Evolutionary conservation across 1,140 invertebrate species (phyloP).

Genomic region (Sweltsa coloradensis): DNA sequence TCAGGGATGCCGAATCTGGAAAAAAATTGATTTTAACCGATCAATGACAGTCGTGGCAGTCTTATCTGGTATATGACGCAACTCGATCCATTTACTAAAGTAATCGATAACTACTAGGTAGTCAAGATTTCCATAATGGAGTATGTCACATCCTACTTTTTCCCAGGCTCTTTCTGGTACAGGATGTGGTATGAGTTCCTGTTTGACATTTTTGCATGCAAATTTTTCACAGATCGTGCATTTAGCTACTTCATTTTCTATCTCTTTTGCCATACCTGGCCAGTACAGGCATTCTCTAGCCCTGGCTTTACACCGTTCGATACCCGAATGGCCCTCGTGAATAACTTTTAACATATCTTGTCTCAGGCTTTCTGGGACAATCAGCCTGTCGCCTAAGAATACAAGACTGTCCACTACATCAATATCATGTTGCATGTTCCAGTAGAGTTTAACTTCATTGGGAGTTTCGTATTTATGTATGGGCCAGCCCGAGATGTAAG

Average conservation of each 20-base stretch:
- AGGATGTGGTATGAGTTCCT: neutral
- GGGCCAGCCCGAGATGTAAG: neutral
- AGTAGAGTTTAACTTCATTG: neutral
- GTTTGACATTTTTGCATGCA: neutral
- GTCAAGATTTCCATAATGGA: too few relatives aligned
- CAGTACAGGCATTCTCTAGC: neutral
- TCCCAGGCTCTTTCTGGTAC: neutral
- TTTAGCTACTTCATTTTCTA: neutral
- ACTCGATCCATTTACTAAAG: too few relatives aligned
- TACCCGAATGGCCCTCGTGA: slow-evolving; percentile 1
- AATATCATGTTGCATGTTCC: neutral
- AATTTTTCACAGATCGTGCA: slow-evolving; percentile 2
- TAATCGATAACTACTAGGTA: too few relatives aligned
- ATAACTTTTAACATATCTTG: neutral
- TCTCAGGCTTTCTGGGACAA: neutral
- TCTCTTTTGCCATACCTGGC: neutral
- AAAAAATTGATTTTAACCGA: too few relatives aligned
- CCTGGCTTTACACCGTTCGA: neutral
- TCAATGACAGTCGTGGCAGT: too few relatives aligned
- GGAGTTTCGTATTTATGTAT: neutral
- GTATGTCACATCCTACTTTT: slow-evolving; percentile 17
- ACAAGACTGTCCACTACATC: neutral
- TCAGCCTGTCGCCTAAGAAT: neutral
- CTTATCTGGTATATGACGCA: too few relatives aligned
- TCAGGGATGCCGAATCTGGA: too few relatives aligned